Base-by-base conservation (phyloP, 1,140 invertebrate genomes). In the Leguminivora glycinivorella region DNA sequence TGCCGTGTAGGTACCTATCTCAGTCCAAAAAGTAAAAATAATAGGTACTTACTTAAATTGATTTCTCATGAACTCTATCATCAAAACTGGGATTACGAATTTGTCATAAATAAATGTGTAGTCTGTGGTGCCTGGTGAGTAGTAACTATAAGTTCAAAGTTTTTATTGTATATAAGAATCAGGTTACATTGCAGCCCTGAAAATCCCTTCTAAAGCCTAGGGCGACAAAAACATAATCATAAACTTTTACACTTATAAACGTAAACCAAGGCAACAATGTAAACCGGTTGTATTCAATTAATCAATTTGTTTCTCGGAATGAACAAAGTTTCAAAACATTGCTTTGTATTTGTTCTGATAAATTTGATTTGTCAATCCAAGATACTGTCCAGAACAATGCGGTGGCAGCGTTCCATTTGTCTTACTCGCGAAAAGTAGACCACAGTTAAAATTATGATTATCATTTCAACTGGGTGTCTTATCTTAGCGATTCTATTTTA, bases 341-440 rank as follows among this genome's bases (percentile, higher is more conserved):
- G 25, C 58, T 63, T 63, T 22, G 9, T 31, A 17, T 63, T 31
- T 26, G 12, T 29, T 63, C 26, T 34, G 26, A 63, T 63, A 63
- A 29, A 63, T 31, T 63, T 63, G 29, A 63, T 63, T 63, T 63
- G 58, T 63, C 58, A 63, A 63, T 17, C 17, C 58, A 31, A 31
- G 58, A 63, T 29, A 63, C 58, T 17, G 58, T n/a, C n/a, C 58
- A 7, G 19, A 63, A 26, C 58, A 63, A 63, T 63, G 58, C 26
- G 19, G 26, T 22, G 58, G 58, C 26, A 17, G 24, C 17, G 19
- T 52, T 52, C 9, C 47, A 52, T 52, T 52, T 52, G 47, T 52
- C 47, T 52, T 52, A 52, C 47, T 52, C 7, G 47, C 17, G 19
- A 22, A 52, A 52, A 52, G 19, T 52, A 19, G 47, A n/a, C n/a